Base-by-base conservation (phyloP, 2,888 invertebrate species). In the Leptopterna dolabrata region DNA sequence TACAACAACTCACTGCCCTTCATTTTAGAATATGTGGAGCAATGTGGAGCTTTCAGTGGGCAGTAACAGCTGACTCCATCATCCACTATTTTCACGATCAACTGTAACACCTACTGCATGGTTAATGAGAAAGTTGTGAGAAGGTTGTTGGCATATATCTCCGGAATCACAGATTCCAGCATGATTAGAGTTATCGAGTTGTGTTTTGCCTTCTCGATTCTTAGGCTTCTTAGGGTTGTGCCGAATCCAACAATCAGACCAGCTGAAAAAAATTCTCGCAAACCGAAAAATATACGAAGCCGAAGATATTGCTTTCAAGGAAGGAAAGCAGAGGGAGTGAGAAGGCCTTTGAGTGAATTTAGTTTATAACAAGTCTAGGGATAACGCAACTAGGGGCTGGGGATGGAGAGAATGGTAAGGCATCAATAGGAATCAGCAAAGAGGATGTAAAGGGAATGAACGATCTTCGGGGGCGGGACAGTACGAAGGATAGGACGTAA, bases 401-500 rank as follows among this genome's bases (percentile, higher is more conserved):
- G 4, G 70, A 27, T 2, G 29, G 70, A 70, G 70, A 19, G 36
- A 36, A 36, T 36, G 73, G 73, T 30, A 73, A n/a, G 19, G 73
- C 73, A 73, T 73, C 73, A 73, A 73, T 73, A 73, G 73, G 41
- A 73, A 73, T 73, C 73, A 41, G 36, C 13, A 73, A 36, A 41
- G 73, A 73, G 73, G 73, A 73, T 73, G 73, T 36, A 73, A 73
- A n/a, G 73, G 73, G 73, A 73, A 73, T 73, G 73, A 30, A 73
- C 30, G 73, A 41, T 73, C 73, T 36, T 63, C 24, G 63, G 24
- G 24, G 19, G 24, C 11, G 7, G 9, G 63, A 9, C 36, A 73
- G 36, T n/a, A 73, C 73, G 73, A 73, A 73, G 73, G 73, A 73
- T 73, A n/a, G 36, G 36, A 41, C 63, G 63, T 24, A 63, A 63